Percentiles rank a stretch among this genome's conserved stretches.
phyloP scores from a whole-genome alignment of 2,888 invertebrate genomes.

The Ennomos erosarius region DNA sequence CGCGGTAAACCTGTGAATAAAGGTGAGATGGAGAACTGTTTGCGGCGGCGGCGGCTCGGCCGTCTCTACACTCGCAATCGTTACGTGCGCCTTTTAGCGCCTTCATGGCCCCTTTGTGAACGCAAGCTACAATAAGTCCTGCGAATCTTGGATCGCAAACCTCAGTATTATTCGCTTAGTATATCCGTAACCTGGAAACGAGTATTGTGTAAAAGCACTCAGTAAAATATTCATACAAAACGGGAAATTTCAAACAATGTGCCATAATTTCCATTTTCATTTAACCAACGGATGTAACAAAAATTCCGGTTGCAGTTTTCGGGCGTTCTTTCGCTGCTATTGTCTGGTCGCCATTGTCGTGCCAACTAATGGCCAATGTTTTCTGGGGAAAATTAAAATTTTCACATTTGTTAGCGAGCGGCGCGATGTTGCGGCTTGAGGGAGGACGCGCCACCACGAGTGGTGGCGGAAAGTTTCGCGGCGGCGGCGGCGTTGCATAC shows the following conservation, averaged over 20 bases:
- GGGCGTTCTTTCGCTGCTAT: constrained; percentile 33
- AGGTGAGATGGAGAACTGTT: constrained; percentile 8
- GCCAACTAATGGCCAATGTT: constrained; percentile 43
- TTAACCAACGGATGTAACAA: constrained; percentile 40
- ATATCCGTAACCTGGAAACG: constrained; percentile 12
- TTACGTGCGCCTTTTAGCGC: constrained; percentile 9
- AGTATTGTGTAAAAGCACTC: constrained; percentile 6
- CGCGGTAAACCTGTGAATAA: constrained; percentile 14
- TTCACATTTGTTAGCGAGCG: constrained; percentile 29
- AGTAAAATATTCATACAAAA: constrained; percentile 26
- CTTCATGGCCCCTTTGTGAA: constrained; percentile 3
- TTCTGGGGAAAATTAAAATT: constrained; percentile 42
- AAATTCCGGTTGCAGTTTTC: constrained; percentile 41
- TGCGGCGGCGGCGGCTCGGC: too few species aligned
- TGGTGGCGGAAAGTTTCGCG: too few species aligned
- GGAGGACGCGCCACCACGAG: too few species aligned
- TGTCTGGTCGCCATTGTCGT: constrained; percentile 41
- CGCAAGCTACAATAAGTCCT: not conserved
- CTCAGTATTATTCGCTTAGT: not conserved
- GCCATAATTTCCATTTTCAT: constrained; percentile 45
- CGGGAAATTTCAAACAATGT: constrained; percentile 39
- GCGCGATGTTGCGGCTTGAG: not conserved
- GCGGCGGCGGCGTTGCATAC: too few species aligned
- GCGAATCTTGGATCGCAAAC: too few species aligned
- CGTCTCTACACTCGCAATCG: constrained; percentile 5